Percentiles rank a stretch among this genome's conserved stretches.
Conservation (phyloP, 2,888 invertebrate genomes). For the Clusia tigrina region DNA sequence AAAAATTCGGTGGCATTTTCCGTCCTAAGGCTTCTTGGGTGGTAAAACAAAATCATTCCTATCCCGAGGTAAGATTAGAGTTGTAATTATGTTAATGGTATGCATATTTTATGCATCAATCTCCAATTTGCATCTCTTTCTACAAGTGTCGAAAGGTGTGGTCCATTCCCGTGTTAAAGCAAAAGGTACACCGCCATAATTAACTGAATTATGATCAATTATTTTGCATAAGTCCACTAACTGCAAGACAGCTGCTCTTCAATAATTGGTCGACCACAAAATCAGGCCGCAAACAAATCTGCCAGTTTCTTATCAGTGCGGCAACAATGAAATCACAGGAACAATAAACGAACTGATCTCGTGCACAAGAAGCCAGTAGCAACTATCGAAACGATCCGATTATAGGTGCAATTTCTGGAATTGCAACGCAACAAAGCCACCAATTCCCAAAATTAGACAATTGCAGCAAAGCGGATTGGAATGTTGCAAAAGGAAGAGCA, state of each 20-base stretch:
- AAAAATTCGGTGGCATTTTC: too few relatives aligned
- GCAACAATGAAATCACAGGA: neutral
- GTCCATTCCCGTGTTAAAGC: too few relatives aligned
- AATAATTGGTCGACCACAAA: conserved; percentile 5
- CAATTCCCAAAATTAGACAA: conserved; percentile 15
- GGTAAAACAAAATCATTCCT: too few relatives aligned
- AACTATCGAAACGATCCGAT: conserved; percentile 1
- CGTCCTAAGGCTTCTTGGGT: too few relatives aligned
- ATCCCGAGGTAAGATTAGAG: too few relatives aligned
- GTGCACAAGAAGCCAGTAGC: neutral
- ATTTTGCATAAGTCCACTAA: conserved; percentile 9
- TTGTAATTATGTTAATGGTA: too few relatives aligned
- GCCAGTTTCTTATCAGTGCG: neutral
- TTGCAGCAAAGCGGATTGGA: conserved; percentile 25
- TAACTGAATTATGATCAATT: neutral
- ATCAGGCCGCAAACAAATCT: conserved; percentile 13
- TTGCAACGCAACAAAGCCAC: neutral
- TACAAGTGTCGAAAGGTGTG: too few relatives aligned
- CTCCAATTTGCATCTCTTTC: too few relatives aligned
- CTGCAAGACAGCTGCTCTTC: neutral
- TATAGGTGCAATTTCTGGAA: conserved; percentile 20
- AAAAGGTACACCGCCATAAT: neutral
- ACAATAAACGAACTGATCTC: neutral
- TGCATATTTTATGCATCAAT: too few relatives aligned
- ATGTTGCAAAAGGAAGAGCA: too few relatives aligned